These are phyloP conservation scores for Poecilia picta DNA, from an alignment of 2,797 vertebrate species.

Conservation along the genomic window DNA sequence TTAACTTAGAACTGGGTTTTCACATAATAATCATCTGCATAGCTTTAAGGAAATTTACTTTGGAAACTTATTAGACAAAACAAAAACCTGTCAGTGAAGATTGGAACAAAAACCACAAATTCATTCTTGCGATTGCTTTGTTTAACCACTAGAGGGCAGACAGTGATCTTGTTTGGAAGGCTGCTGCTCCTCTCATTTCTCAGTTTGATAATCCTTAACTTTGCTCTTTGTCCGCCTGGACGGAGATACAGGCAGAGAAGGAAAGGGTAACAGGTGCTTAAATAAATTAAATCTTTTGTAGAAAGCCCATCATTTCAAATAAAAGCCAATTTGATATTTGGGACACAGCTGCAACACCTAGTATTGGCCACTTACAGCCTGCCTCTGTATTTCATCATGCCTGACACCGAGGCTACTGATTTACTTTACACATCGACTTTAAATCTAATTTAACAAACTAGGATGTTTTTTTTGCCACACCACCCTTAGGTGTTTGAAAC, in stretches of 20 bases:
- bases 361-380: neutral
- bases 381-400: neutral
- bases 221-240: neutral
- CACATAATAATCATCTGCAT: neutral
- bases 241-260: neutral
- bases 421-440: neutral
- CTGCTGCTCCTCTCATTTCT: neutral
- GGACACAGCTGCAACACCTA: neutral
- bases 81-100: neutral
- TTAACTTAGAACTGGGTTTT: neutral
- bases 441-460: neutral
- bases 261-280: neutral
- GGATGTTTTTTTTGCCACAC: neutral
- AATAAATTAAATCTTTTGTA: neutral
- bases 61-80: neutral
- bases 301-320: neutral
- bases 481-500: neutral
- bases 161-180: neutral
- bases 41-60: neutral
- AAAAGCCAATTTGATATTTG: slow-evolving; percentile 3
- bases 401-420: neutral
- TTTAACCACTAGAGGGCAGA: slow-evolving; percentile 33
- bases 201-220: neutral
- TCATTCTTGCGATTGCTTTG: neutral
- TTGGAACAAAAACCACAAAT: neutral